phyloP scores from a whole-genome alignment of 2,113 vertebrate species.

The Sialia sialis region DNA sequence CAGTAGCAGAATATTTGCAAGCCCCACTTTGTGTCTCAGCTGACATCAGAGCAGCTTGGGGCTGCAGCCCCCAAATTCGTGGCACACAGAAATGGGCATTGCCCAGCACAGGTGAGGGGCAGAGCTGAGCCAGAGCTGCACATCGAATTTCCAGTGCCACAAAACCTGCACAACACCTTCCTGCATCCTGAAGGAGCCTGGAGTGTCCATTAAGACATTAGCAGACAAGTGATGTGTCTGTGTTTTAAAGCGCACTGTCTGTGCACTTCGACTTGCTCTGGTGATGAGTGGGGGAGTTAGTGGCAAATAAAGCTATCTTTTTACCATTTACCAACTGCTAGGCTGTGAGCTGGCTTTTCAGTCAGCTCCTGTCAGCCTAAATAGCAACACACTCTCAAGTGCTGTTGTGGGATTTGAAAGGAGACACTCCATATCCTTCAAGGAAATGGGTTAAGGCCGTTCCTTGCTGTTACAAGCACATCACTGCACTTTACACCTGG shows the following conservation, averaged over 20 bases:
- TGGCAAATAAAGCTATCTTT: background rate
- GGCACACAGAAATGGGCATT: background rate
- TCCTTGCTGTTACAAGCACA: background rate
- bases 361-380: background rate
- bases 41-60: background rate
- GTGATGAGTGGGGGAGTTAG: background rate
- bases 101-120: background rate
- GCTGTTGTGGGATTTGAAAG: background rate
- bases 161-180: background rate
- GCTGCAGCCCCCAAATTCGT: accelerated
- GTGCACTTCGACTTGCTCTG: accelerated
- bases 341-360: conserved; percentile 17
- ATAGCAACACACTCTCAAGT: background rate
- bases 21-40: background rate
- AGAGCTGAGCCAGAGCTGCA: background rate
- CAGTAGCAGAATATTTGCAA: background rate
- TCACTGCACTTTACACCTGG: background rate
- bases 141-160: background rate
- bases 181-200: background rate
- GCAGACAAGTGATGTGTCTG: background rate
- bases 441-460: background rate
- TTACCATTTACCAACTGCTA: conserved; percentile 24
- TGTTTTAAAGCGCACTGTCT: background rate
- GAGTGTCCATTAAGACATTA: background rate
- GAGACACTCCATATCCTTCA: background rate